Conservation (phyloP, 2,113 vertebrate genomes). For the Ceyx margarethae region DNA sequence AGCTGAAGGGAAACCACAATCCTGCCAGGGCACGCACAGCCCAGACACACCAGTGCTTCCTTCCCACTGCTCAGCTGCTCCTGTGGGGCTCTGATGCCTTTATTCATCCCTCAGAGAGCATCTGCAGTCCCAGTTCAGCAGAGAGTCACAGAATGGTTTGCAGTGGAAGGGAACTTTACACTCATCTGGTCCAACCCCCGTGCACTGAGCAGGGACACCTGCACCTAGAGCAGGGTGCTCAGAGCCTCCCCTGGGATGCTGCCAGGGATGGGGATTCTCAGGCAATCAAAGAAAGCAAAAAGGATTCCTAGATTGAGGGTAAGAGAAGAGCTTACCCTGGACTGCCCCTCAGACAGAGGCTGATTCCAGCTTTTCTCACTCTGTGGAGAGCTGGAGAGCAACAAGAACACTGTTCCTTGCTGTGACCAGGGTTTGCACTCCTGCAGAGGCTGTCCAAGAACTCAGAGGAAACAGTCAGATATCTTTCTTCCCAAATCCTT, state of each 20-base stretch:
- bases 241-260: background rate
- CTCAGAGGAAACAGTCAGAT: background rate
- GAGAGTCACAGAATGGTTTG: background rate
- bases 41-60: background rate
- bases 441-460: background rate
- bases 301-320: background rate
- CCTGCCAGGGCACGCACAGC: background rate
- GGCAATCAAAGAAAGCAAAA: background rate
- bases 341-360: background rate
- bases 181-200: background rate
- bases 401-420: background rate
- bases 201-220: background rate
- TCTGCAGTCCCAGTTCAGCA: background rate
- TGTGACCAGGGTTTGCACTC: background rate
- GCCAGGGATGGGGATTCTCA: background rate
- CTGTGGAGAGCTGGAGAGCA: background rate
- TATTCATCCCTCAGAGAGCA: background rate
- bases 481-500: background rate
- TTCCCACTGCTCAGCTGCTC: background rate
- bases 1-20: background rate
- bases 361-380: background rate
- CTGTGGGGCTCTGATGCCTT: background rate
- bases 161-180: background rate
- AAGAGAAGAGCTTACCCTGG: background rate
- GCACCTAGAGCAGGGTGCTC: background rate